Percentiles rank a stretch among this genome's conserved stretches.
These are phyloP conservation scores for Pocillopora grandis DNA, from an alignment of 92 coral and sea anemone genomes.

Conservation along the genomic window DNA sequence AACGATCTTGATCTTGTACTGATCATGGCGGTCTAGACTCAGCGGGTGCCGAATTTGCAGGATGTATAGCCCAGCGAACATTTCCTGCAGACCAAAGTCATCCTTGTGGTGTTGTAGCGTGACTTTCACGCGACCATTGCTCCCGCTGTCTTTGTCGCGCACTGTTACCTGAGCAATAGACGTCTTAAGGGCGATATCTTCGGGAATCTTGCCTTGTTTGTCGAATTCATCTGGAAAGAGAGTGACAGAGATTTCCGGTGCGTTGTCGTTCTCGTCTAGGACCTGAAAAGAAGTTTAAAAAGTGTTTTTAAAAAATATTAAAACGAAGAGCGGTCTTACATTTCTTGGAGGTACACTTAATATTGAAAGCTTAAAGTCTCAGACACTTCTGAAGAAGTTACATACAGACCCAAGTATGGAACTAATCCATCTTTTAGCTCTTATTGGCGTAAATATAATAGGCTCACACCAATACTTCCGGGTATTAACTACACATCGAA, in stretches of 20 bases:
- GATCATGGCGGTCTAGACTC: slow-evolving; percentile 61
- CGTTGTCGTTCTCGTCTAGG: slow-evolving; percentile 89
- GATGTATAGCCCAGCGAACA: slow-evolving; percentile 60
- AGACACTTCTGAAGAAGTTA: no score
- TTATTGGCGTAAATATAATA: no score
- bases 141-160: slow-evolving; percentile 76
- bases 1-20: slow-evolving; percentile 65
- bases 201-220: slow-evolving; percentile 69
- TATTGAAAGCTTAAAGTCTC: no score
- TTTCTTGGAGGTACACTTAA: no score
- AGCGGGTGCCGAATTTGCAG: slow-evolving; percentile 63
- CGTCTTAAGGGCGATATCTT: slow-evolving; percentile 63
- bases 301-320: neutral
- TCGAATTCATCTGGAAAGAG: slow-evolving; percentile 39
- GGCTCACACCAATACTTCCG: no score
- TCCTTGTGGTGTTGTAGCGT: slow-evolving; percentile 51
- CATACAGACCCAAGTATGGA: no score
- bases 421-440: no score
- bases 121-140: slow-evolving; percentile 70
- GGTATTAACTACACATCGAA: neutral
- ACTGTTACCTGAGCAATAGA: slow-evolving; percentile 71
- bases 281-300: slow-evolving; percentile 51
- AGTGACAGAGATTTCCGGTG: slow-evolving; percentile 61
- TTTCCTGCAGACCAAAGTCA: slow-evolving; percentile 63
- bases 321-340: neutral